These are phyloP conservation scores for Leptocoma aspasia DNA, from an alignment of 2,113 vertebrate genomes.

Conservation along the genomic window DNA sequence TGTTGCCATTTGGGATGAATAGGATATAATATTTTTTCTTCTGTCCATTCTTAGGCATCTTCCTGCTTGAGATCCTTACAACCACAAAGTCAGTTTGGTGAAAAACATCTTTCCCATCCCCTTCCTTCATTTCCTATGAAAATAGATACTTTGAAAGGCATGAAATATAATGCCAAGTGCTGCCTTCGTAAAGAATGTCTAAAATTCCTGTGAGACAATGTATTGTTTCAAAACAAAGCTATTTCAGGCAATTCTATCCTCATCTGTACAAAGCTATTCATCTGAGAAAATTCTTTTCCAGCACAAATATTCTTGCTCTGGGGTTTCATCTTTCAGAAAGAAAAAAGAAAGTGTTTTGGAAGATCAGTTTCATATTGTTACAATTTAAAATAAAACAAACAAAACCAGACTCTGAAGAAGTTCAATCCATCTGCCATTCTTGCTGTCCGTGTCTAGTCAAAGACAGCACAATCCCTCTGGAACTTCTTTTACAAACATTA, in stretches of 20 bases:
- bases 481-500: neutral
- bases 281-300: neutral
- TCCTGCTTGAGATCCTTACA: neutral
- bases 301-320: slow-evolving; percentile 20
- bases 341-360: slow-evolving; percentile 41
- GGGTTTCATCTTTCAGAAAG: slow-evolving; percentile 28
- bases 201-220: slow-evolving; percentile 13
- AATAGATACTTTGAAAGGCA: slow-evolving; percentile 29
- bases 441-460: neutral
- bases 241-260: slow-evolving; percentile 48
- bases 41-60: neutral
- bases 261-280: neutral
- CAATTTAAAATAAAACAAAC: slow-evolving; percentile 43
- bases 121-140: slow-evolving; percentile 22
- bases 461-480: neutral
- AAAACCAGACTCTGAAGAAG: slow-evolving; percentile 16
- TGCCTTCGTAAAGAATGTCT: slow-evolving; percentile 34
- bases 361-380: slow-evolving; percentile 32
- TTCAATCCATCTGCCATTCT: neutral
- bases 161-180: neutral
- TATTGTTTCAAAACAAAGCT: slow-evolving; percentile 52
- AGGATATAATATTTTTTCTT: neutral
- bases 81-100: neutral
- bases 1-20: neutral
- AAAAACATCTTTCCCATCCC: neutral